Base-by-base conservation (phyloP, 1,140 invertebrate genomes). In the Pseudachorutes palmiensis region DNA sequence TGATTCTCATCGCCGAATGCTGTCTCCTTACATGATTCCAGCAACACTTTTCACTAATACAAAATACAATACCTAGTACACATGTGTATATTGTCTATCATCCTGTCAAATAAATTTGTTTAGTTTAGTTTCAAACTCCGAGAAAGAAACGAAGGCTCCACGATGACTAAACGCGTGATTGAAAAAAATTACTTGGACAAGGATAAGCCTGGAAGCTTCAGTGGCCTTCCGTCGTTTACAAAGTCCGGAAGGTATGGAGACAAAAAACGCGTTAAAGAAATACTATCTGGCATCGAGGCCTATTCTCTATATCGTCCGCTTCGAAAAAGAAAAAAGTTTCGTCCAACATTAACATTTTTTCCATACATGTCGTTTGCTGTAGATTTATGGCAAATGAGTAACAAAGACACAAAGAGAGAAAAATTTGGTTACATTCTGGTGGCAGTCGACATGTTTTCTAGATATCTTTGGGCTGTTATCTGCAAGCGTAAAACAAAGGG, bases 321-420 rank as follows among this genome's bases (percentile, higher is more conserved):
- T 14, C 22, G 29, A 30, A 60, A 60, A 60, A 60, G 31, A 32
- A 12, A 29, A 29, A 5, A 5, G 3, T 3, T 12, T 12, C 24
- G 58, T 3, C 26, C 30, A 3, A 60, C 58, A 29, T 29, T 29
- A 30, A 22, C 22, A 2, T 60, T 60, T 30, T 60, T 29, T 30
- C 26, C 26, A 24, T 29, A 60, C 31, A 30, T 29, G 58, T 16
- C 2, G 2, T 60, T 29, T 24, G 26, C 58, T 9, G 30, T 60
- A 31, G 58, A 60, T 60, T 31, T 60, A 16, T 29, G 26, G 58
- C 26, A 32, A 28, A 60, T 32, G 58, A 14, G 24, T 14, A 60
- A 22, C 3, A 60, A 12, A 12, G 29, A 9, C 2, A 12, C 3
- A 30, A 12, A 31, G 2, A 60, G 31, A 12, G 26, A 28, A 32